Evolutionary conservation across 2,888 invertebrate genomes (phyloP).

Genomic region (Augiades crinisus): DNA sequence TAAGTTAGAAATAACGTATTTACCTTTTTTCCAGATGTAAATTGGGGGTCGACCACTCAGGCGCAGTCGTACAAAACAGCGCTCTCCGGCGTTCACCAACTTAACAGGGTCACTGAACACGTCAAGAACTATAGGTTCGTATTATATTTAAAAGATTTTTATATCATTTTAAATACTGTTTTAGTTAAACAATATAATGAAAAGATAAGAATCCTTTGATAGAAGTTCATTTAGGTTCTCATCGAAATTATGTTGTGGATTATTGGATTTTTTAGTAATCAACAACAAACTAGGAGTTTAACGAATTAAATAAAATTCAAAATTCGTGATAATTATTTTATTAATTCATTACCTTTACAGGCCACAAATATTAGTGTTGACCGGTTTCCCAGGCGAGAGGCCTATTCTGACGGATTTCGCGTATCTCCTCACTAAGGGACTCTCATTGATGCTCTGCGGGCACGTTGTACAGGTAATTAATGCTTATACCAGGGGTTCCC

Average conservation of each 20-base stretch:
- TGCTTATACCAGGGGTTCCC: no score
- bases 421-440: conserved; percentile 94
- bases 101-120: conserved; percentile 96
- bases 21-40: conserved; percentile 89
- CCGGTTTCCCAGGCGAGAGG: conserved; percentile 93
- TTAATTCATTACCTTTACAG: conserved; percentile 38
- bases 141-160: neutral
- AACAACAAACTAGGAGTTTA: no score
- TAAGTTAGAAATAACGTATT: no score
- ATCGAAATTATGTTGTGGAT: no score
- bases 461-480: conserved; percentile 93
- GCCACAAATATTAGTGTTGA: conserved; percentile 90
- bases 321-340: no score
- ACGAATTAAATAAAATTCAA: no score
- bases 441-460: conserved; percentile 95
- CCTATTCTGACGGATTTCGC: conserved; percentile 96
- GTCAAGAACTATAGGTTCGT: conserved; percentile 93
- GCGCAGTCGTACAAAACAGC: conserved; percentile 98
- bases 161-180: no score
- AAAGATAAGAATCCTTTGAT: no score
- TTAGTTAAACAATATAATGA: no score
- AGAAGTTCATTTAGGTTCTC: no score
- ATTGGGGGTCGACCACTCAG: conserved; percentile 99
- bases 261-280: no score
- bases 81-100: conserved; percentile 91